These are phyloP conservation scores for Eulimnadia texana DNA, from an alignment of 1,140 invertebrate genomes.

Conservation along the genomic window DNA sequence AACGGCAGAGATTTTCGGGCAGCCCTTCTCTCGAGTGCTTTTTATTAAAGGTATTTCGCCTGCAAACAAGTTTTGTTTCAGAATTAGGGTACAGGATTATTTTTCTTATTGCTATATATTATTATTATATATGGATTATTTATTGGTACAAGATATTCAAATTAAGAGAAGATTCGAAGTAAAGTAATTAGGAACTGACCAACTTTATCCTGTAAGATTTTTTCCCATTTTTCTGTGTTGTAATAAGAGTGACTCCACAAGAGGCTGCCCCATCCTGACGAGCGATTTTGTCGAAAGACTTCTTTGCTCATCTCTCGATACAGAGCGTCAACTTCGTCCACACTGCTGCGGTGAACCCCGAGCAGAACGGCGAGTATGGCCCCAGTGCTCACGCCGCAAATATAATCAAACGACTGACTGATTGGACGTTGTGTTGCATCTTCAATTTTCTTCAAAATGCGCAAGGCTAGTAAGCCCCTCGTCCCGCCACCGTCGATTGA, in stretches of 20 bases:
- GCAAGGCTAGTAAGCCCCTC: conserved; percentile 58
- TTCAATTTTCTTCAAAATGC: conserved; percentile 63
- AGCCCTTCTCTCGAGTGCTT: conserved; percentile 38
- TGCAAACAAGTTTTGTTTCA: neutral
- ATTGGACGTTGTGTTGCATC: conserved; percentile 39
- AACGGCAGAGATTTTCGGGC: conserved; percentile 56
- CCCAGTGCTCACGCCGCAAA: conserved; percentile 84
- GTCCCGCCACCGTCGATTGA: conserved; percentile 83
- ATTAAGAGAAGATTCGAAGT: too few relatives aligned
- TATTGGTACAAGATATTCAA: too few relatives aligned
- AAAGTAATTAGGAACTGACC: conserved; percentile 26
- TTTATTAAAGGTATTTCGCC: conserved; percentile 46
- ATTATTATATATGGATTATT: too few relatives aligned
- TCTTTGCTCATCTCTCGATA: conserved; percentile 52
- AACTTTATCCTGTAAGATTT: conserved; percentile 55
- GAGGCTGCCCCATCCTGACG: conserved; percentile 59
- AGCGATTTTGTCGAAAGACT: conserved; percentile 53
- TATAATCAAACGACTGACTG: conserved; percentile 61
- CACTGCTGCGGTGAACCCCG: conserved; percentile 39
- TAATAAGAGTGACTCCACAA: conserved; percentile 82
- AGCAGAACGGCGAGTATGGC: conserved; percentile 54
- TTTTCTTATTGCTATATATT: too few relatives aligned
- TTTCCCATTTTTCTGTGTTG: conserved; percentile 71
- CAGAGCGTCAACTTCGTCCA: conserved; percentile 45
- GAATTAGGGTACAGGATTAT: too few relatives aligned